phyloP scores from a whole-genome alignment of 2,888 invertebrate genomes.

The Sinentomon sp. region DNA sequence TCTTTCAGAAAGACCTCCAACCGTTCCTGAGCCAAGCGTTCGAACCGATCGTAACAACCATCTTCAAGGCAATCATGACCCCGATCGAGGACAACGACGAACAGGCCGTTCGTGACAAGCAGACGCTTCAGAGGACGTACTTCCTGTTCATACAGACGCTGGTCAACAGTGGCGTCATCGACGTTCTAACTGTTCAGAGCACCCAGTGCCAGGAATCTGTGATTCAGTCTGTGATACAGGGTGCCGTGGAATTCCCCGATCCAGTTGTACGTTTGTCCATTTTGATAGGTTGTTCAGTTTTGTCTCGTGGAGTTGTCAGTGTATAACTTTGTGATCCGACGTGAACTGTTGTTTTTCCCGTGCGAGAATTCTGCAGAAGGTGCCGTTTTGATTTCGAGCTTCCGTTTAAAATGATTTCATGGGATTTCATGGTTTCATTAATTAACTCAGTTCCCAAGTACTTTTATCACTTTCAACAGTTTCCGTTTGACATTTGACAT shows the following conservation, averaged over 20 bases:
- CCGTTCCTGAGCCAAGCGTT: slow-evolving; percentile 25
- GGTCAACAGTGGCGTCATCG: slow-evolving; percentile 23
- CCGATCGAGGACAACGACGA: slow-evolving; percentile 24
- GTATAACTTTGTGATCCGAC: too few relatives aligned
- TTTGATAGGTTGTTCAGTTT: too few relatives aligned
- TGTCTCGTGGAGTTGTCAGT: too few relatives aligned
- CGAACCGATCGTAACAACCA: slow-evolving; percentile 24
- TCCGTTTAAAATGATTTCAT: too few relatives aligned
- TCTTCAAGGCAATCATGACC: slow-evolving; percentile 22
- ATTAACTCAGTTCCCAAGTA: not conserved
- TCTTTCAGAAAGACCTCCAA: slow-evolving; percentile 23
- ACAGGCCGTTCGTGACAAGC: slow-evolving; percentile 23
- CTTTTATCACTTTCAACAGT: not conserved
- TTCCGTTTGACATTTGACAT: too few relatives aligned
- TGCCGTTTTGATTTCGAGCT: too few relatives aligned
- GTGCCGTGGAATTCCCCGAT: slow-evolving; percentile 25
- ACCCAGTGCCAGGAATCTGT: slow-evolving; percentile 20
- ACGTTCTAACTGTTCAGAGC: slow-evolving; percentile 21
- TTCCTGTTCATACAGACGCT: slow-evolving; percentile 24
- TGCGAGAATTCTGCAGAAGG: too few relatives aligned
- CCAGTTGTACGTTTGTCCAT: slow-evolving; percentile 23
- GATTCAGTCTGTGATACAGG: slow-evolving; percentile 24
- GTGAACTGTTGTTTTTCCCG: too few relatives aligned
- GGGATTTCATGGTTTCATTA: too few relatives aligned
- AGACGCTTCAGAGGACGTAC: slow-evolving; percentile 24